These are phyloP conservation scores for Toxotes lorentzi DNA, from an alignment of 2,797 vertebrate genomes.

Conservation along the genomic window DNA sequence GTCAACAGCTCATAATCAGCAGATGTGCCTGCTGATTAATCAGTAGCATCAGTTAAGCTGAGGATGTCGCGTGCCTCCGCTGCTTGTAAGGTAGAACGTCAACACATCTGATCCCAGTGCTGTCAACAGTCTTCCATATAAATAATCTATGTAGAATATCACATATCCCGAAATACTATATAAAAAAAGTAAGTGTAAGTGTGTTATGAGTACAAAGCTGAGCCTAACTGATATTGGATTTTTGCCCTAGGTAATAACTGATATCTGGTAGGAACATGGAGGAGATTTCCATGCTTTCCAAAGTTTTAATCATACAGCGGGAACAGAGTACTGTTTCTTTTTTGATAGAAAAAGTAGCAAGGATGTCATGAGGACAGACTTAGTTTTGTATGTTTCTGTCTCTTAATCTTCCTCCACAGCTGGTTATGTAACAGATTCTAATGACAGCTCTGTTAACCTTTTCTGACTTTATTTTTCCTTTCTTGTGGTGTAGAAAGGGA, in stretches of 20 bases:
- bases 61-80: neutral
- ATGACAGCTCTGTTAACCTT: neutral
- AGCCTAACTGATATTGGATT: no score
- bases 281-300: constrained; percentile 9
- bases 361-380: neutral
- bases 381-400: neutral
- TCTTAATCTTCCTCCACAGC: neutral
- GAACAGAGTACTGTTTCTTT: constrained; percentile 2
- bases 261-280: constrained; percentile 9
- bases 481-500: constrained; percentile 21
- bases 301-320: constrained; percentile 7
- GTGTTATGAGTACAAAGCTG: no score
- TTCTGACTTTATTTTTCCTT: constrained; percentile 17
- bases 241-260: neutral
- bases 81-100: neutral
- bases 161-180: neutral
- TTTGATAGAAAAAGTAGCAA: neutral
- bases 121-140: neutral
- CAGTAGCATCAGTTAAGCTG: neutral
- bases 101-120: neutral
- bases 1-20: no score
- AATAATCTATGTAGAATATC: no score
- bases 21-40: neutral
- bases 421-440: constrained; percentile 8
- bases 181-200: neutral